Evolutionary conservation across 2,888 invertebrate species (phyloP), one percentile per base, ranked within the genome.

Genomic region (Ramazzottius varieornatus): DNA sequence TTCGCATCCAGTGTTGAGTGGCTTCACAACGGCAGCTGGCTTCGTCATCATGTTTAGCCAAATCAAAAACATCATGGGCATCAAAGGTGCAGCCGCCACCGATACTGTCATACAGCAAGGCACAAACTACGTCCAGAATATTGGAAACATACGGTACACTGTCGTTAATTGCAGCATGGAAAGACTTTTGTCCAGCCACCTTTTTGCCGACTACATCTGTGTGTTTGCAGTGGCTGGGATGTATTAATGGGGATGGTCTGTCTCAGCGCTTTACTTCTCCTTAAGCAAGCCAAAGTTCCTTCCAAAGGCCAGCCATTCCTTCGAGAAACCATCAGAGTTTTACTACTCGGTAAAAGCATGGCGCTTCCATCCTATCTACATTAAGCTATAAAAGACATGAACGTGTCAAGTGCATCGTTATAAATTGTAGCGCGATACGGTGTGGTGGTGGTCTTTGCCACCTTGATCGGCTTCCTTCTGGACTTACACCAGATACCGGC

Each of bases 21-120:
- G 54, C 20, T 54, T 54, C 29, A 54, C 54, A 29, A 54, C 54
- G 24, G 54, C 54, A 4, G 8, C 54, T 8, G 54, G n/a, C 4
- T 54, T 54, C 29, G 29, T 54, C n/a, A 54, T 54, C 29, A 54
- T 54, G 54, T 54, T 54, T 54, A 54, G 54, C 29, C 54, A 54
- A 24, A 54, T 54, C 4, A 54, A 54, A 29, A 54, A 54, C 24
- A 16, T 54, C 8, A 8, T 54, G 54, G 54, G 54, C 29, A 29
- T 54, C 54, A 16, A 16, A 24, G 54, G 54, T 24, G 54, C 16
- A 13, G 4, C 8, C 13, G 29, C 54, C 16, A 54, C 54, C n/a
- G 54, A 54, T 29, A n/a, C 54, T 16, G 54, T 54, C 20, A 54
- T 54, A 4, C 54, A 54, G 54, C 54, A 54, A 54, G 54, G 20